Evolutionary conservation across 2,888 invertebrate genomes (phyloP).

Genomic region (Mimumesa dahlbomi): DNA sequence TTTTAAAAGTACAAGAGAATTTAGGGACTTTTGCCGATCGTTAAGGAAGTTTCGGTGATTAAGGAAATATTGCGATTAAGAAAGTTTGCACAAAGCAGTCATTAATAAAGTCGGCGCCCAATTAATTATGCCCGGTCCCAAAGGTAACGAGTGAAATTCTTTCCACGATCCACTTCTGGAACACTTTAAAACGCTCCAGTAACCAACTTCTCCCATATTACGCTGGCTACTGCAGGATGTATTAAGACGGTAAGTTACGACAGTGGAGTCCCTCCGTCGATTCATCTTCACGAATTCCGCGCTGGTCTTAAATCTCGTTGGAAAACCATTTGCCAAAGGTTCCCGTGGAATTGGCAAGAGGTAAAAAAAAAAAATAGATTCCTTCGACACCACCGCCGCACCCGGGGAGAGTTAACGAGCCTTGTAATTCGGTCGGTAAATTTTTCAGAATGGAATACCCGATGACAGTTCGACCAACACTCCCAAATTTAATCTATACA

Average conservation of each 20-base stretch:
- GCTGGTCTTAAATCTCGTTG: conserved; percentile 39
- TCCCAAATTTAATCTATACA: too few species aligned
- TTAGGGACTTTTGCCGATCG: conserved; percentile 11
- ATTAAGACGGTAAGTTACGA: conserved; percentile 47
- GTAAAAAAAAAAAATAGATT: too few species aligned
- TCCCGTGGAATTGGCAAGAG: neutral
- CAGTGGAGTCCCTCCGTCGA: conserved; percentile 25
- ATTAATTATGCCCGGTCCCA: conserved; percentile 47
- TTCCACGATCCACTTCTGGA: conserved; percentile 27
- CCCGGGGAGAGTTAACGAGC: too few species aligned
- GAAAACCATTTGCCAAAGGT: conserved; percentile 29
- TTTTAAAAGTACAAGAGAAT: conserved; percentile 1
- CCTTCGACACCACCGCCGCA: too few species aligned
- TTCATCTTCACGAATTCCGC: conserved; percentile 52
- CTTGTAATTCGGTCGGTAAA: too few species aligned
- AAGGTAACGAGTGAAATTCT: conserved; percentile 20
- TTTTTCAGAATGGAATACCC: too few species aligned
- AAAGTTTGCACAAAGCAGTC: conserved; percentile 36
- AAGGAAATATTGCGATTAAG: conserved; percentile 34
- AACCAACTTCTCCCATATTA: conserved; percentile 22
- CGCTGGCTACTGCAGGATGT: conserved; percentile 13
- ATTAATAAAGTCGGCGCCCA: conserved; percentile 47
- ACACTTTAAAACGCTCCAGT: conserved; percentile 17
- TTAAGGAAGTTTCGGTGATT: conserved; percentile 40
- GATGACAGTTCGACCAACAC: too few species aligned